Conservation (phyloP, 2,797 vertebrate species). For the Syndactyla subalaris region DNA sequence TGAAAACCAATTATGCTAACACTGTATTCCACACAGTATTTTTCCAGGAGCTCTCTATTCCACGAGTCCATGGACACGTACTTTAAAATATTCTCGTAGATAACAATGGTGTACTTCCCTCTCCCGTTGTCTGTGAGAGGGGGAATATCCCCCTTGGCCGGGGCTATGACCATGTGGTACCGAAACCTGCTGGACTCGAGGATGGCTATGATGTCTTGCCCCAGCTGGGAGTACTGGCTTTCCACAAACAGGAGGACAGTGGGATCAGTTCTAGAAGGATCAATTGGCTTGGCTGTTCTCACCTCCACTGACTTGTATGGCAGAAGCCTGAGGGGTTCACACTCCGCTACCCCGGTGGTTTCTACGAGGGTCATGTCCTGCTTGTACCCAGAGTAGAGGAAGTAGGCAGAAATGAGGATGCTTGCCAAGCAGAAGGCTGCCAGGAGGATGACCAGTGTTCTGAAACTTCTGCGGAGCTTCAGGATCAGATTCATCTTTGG, state of each 20-base stretch:
- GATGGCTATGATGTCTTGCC: conserved; percentile 94
- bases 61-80: conserved; percentile 93
- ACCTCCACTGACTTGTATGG: conserved; percentile 84
- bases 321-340: conserved; percentile 84
- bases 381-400: conserved; percentile 90
- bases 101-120: conserved; percentile 89
- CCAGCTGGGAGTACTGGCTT: conserved; percentile 96
- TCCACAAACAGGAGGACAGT: conserved; percentile 92
- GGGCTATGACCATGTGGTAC: conserved; percentile 93
- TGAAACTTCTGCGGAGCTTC: conserved; percentile 87
- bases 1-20: conserved; percentile 96
- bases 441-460: conserved; percentile 89
- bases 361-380: conserved; percentile 88
- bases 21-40: conserved; percentile 96
- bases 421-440: conserved; percentile 92
- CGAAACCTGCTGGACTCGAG: conserved; percentile 92
- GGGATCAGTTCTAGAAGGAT: conserved; percentile 87
- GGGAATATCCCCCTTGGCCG: conserved; percentile 93
- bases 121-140: conserved; percentile 90
- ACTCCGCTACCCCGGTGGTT: conserved; percentile 84
- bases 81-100: conserved; percentile 96
- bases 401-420: conserved; percentile 92
- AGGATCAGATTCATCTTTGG: conserved; percentile 86
- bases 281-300: conserved; percentile 87
- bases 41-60: conserved; percentile 95